Conservation (phyloP, 2,888 invertebrate species). For the Trichogramma evanescens region DNA sequence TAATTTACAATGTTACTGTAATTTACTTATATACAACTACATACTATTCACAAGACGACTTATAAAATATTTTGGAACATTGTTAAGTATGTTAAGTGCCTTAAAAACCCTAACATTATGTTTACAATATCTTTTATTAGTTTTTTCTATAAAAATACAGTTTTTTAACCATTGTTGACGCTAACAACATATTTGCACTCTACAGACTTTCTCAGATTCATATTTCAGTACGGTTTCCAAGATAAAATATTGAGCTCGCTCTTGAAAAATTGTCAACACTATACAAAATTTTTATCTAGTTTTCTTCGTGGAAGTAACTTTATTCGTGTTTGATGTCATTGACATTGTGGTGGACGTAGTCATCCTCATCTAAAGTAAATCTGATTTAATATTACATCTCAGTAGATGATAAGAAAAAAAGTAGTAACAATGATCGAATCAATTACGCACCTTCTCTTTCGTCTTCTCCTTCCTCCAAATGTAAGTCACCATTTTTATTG, state of each 20-base stretch:
- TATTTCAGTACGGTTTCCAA: too few species aligned
- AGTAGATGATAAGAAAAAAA: not conserved
- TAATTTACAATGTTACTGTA: not conserved
- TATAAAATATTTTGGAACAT: constrained; percentile 3
- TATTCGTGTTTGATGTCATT: constrained; percentile 25
- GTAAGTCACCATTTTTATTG: constrained; percentile 37
- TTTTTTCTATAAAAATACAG: constrained; percentile 36
- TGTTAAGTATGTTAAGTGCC: constrained; percentile 13
- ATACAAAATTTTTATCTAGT: constrained; percentile 1
- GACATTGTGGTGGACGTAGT: constrained; percentile 28
- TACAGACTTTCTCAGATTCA: not conserved
- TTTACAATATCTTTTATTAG: constrained; percentile 16
- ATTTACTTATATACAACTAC: not conserved
- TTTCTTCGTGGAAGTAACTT: not conserved
- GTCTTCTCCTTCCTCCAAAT: constrained; percentile 39
- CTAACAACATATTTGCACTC: not conserved
- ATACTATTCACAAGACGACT: not conserved
- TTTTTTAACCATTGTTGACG: constrained; percentile 26
- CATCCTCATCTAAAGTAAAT: constrained; percentile 35
- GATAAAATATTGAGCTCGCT: too few species aligned
- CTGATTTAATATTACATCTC: not conserved
- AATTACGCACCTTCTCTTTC: constrained; percentile 37
- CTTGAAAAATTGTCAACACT: constrained; percentile 7
- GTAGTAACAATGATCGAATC: not conserved
- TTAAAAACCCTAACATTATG: constrained; percentile 3